Evolutionary conservation across 2,888 invertebrate species (phyloP).

Genomic region (Elysia crispata): DNA sequence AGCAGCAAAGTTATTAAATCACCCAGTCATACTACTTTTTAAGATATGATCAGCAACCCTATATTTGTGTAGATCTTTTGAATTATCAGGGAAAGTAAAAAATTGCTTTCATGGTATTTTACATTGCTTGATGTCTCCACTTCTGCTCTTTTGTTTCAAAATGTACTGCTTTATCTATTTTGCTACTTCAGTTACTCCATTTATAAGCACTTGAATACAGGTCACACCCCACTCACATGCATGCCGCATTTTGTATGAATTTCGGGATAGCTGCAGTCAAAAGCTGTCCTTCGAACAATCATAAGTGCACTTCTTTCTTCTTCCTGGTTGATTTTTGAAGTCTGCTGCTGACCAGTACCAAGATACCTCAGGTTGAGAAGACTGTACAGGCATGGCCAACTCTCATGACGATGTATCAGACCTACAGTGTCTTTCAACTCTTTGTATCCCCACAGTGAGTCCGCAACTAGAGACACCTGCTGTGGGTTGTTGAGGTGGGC

Average conservation of each 20-base stretch:
- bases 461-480: slow-evolving; percentile 5
- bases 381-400: slow-evolving; percentile 47
- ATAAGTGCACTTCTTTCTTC: slow-evolving; percentile 33
- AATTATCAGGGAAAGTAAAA: too few species aligned
- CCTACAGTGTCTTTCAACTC: not conserved
- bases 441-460: not conserved
- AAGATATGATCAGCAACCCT: too few species aligned
- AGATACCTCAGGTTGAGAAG: slow-evolving; percentile 51
- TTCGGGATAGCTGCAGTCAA: slow-evolving; percentile 51
- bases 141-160: too few species aligned
- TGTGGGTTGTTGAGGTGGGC: slow-evolving; percentile 54
- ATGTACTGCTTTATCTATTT: too few species aligned
- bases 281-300: slow-evolving; percentile 48
- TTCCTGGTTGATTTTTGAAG: slow-evolving; percentile 52
- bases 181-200: too few species aligned
- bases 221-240: slow-evolving; percentile 21
- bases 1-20: too few species aligned
- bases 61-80: too few species aligned
- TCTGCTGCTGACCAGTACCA: slow-evolving; percentile 46
- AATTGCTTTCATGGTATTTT: too few species aligned
- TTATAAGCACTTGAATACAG: too few species aligned
- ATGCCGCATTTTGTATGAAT: slow-evolving; percentile 38
- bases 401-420: slow-evolving; percentile 11
- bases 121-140: too few species aligned
- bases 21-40: too few species aligned